These are phyloP conservation scores for Drosophila guanche DNA, from an alignment of 1,140 invertebrate genomes.

Conservation along the genomic window DNA sequence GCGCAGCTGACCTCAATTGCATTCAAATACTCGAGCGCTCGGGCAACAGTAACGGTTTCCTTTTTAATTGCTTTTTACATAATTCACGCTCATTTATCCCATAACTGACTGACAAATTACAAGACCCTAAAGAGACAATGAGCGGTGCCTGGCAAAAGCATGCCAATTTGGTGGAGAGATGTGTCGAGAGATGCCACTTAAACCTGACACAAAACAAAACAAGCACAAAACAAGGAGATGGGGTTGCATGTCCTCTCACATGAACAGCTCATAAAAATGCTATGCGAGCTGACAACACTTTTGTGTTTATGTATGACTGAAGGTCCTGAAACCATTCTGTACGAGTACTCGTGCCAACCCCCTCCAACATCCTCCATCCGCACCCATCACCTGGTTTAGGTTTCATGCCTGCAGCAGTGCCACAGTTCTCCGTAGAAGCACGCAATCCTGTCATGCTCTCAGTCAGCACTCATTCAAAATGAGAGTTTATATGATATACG, in stretches of 20 bases:
- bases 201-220: conserved; percentile 69
- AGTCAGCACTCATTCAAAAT: conserved; percentile 52
- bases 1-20: too few relatives aligned
- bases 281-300: conserved; percentile 66
- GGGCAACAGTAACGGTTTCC: background rate
- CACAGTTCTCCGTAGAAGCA: conserved; percentile 19
- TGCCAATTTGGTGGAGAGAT: conserved; percentile 36
- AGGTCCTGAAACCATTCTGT: conserved; percentile 28
- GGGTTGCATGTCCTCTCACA: conserved; percentile 70
- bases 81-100: conserved; percentile 42
- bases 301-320: conserved; percentile 61
- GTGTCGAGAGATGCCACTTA: conserved; percentile 52
- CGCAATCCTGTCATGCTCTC: conserved; percentile 65
- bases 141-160: conserved; percentile 37
- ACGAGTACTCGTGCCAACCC: background rate
- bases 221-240: conserved; percentile 22
- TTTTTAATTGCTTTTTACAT: conserved; percentile 53
- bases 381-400: conserved; percentile 25
- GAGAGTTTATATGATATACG: conserved; percentile 45
- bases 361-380: background rate
- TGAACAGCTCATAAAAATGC: conserved; percentile 72
- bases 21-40: too few relatives aligned
- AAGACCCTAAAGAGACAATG: conserved; percentile 11
- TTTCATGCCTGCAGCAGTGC: conserved; percentile 58
- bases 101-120: conserved; percentile 14